Base-by-base conservation (phyloP, 1,140 invertebrate species). In the Eueides isabella region DNA sequence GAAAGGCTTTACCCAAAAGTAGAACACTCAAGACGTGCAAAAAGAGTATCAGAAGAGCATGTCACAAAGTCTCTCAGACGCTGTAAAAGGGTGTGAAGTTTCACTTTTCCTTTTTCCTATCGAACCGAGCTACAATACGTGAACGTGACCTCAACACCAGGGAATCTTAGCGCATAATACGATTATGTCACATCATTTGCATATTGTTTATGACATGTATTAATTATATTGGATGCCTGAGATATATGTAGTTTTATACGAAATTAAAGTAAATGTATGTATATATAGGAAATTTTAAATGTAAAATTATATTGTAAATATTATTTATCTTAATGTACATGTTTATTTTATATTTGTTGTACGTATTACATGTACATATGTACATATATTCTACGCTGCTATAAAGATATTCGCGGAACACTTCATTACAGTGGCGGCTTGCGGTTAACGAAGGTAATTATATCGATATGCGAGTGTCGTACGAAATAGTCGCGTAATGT, bases 371-470 rank as follows among this genome's bases (percentile, higher is more conserved):
- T 31, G 6, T 35, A 14, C 2, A 14, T 35, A 35, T 3, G n/a
- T n/a, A n/a, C n/a, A n/a, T 5, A 31, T 12, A 35, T 35, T 35
- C 35, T 35, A 55, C 44, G 44, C 19, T 55, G 44, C 38, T 41
- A 3, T 14, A 70, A 64, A 74, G 69, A 80, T 74, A 83, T 80
- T 80, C 71, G 76, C 76, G 78, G 80, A 79, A 77, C 72, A 77
- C 69, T 77, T 72, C 75, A 79, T 80, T 84, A 81, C 80, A 71
- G 67, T 31, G 14, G 73, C 72, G 75, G 72, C 78, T 82, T 79
- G 75, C 77, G 73, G 69, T 75, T 81, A 85, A 82, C 81, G 74
- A 82, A 83, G 75, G 62, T 78, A 81, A 85, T 85, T 82, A 83
- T 67, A 76, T 83, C 79, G 74, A 76, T 81, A 83, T 81, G 76